Evolutionary conservation across 1,140 invertebrate species (phyloP).

Genomic region (Lethrus apterus): DNA sequence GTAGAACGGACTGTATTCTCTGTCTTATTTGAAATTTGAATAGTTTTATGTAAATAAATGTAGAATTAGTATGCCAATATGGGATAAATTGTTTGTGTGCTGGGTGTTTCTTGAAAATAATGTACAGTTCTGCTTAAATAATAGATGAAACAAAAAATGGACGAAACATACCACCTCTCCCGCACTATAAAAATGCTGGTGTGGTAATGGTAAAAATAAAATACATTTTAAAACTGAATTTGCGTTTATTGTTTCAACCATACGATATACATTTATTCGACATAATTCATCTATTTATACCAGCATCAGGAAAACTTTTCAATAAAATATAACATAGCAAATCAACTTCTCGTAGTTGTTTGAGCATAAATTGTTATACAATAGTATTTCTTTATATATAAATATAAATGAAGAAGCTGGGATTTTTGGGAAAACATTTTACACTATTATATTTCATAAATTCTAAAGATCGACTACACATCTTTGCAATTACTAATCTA

Average conservation of each 20-base stretch:
- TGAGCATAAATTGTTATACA: conserved; percentile 28
- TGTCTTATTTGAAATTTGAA: background rate
- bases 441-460: conserved; percentile 22
- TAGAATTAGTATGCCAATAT: too few relatives aligned
- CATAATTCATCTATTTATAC: conserved; percentile 33
- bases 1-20: too few relatives aligned
- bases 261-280: conserved; percentile 35
- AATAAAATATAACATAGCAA: conserved; percentile 16
- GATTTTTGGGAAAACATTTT: conserved; percentile 26
- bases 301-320: conserved; percentile 28
- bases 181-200: too few relatives aligned
- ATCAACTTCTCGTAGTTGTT: conserved; percentile 19
- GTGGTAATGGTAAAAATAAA: too few relatives aligned
- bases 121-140: too few relatives aligned
- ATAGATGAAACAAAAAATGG: too few relatives aligned
- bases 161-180: too few relatives aligned
- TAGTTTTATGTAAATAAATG: too few relatives aligned
- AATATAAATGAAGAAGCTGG: conserved; percentile 24
- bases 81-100: too few relatives aligned
- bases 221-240: conserved; percentile 22
- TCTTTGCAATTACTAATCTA: conserved; percentile 27
- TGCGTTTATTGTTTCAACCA: conserved; percentile 35
- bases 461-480: conserved; percentile 29
- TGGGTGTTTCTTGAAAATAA: too few relatives aligned
- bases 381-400: conserved; percentile 1